These are phyloP conservation scores for Eupelmus urozonus DNA, from an alignment of 2,888 invertebrate genomes.

Conservation along the genomic window DNA sequence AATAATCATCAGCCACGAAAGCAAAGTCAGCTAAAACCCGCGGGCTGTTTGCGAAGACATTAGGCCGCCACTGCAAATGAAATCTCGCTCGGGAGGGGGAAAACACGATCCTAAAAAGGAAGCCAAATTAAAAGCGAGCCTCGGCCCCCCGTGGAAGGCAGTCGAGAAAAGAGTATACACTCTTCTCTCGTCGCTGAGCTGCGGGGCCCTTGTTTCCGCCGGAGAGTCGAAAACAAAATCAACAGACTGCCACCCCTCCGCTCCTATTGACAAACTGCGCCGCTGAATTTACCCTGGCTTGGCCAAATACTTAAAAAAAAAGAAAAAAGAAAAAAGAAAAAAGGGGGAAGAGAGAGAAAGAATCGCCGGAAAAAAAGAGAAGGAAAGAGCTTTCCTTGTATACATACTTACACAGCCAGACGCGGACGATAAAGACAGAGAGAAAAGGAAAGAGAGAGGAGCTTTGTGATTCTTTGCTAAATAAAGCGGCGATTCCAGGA, in stretches of 20 bases:
- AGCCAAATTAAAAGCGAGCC: slow-evolving; percentile 40
- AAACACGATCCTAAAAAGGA: slow-evolving; percentile 40
- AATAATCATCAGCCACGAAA: slow-evolving; percentile 2
- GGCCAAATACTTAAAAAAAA: slow-evolving; percentile 49
- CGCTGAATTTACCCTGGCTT: slow-evolving; percentile 50
- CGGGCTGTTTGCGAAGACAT: slow-evolving; percentile 34
- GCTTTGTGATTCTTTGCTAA: slow-evolving; percentile 58
- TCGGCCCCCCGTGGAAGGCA: background rate
- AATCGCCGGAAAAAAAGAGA: background rate
- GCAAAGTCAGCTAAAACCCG: background rate
- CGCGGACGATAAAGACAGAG: slow-evolving; percentile 4
- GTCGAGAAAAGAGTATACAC: slow-evolving; percentile 7
- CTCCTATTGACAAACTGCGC: slow-evolving; percentile 50
- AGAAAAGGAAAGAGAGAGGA: slow-evolving; percentile 27
- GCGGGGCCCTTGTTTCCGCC: slow-evolving; percentile 36
- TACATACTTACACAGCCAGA: background rate
- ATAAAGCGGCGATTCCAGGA: slow-evolving; percentile 49
- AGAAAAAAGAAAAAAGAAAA: slow-evolving; percentile 12
- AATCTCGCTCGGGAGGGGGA: slow-evolving; percentile 22
- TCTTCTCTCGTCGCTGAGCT: too few relatives aligned
- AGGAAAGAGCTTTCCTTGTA: slow-evolving; percentile 21
- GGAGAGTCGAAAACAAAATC: slow-evolving; percentile 57
- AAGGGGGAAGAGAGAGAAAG: slow-evolving; percentile 18
- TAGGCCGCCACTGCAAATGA: slow-evolving; percentile 30
- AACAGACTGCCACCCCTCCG: slow-evolving; percentile 32